Base-by-base conservation (phyloP, 1,140 invertebrate genomes). In the Drosophila ogumai region DNA sequence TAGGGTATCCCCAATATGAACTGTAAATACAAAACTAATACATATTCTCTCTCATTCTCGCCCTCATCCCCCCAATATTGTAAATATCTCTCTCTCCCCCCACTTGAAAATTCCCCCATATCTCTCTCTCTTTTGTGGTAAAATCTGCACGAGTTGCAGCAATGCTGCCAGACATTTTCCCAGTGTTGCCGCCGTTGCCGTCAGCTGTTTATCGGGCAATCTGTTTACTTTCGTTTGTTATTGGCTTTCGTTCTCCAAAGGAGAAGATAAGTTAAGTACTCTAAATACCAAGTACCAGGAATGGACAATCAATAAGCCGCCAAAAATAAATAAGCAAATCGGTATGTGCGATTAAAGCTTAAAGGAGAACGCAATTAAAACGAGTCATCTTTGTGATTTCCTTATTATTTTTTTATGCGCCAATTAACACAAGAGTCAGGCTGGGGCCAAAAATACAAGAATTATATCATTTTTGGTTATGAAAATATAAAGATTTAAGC, bases 141-240 rank as follows among this genome's bases (percentile, higher is more conserved):
- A 68, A 66, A 68, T 69, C 57, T 77, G 81, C 81, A 85, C 76
- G 79, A 75, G 34, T 61, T 84, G 71, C 65, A 84, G 61, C 65
- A 84, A 73, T 38, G 78, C 60, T 81, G 77, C 81, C 82, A 85
- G 81, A 86, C 66, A 50, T 58, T 71, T 38, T 25, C 17, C 13
- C 10, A 81, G 47, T 28, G 25, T 28, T 28, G 25, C 25, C 25
- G 25, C 25, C 25, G 25, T 28, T 28, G 25, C 25, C 25, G 25
- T 85, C 81, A 85, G 81, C 81, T 86, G 81, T 81, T 81, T 74
- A 74, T 68, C 49, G 31, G 56, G 15, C 63, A 64, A 75, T 64
- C 77, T 81, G 66, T 85, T 85, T 65, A 63, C 59, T 74, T 78
- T 81, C 56, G 50, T 71, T 76, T 79, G 65, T 64, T 71, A 57